Conservation (phyloP, 2,113 vertebrate genomes). For the Mystacornis crossleyi region DNA sequence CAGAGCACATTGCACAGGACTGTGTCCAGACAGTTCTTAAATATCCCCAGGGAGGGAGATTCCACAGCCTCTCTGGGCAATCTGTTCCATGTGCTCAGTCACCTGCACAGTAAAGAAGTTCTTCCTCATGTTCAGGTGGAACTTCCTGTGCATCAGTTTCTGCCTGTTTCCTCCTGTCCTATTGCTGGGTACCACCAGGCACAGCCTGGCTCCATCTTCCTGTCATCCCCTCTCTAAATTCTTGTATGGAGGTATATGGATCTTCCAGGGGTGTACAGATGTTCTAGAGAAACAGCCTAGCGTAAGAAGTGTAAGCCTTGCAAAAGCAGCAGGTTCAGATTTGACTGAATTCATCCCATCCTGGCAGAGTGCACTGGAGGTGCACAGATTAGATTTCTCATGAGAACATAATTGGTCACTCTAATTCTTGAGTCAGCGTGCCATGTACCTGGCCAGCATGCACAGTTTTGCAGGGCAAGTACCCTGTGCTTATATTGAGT, state of each 20-base stretch:
- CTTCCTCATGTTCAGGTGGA: background rate
- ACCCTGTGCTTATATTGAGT: background rate
- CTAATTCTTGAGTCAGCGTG: background rate
- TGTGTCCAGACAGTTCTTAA: background rate
- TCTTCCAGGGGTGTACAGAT: background rate
- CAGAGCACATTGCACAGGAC: background rate
- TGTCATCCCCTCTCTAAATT: background rate
- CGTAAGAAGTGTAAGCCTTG: background rate
- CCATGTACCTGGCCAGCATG: background rate
- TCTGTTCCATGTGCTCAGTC: rapidly evolving
- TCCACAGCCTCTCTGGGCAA: background rate
- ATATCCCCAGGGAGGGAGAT: background rate
- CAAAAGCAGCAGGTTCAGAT: background rate
- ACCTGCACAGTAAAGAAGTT: background rate
- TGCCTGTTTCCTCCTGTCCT: background rate
- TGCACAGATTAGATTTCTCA: background rate
- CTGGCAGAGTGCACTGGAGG: background rate
- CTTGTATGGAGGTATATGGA: background rate
- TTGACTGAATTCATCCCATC: background rate
- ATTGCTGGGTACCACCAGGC: background rate
- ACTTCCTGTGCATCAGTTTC: background rate
- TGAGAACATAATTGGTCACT: background rate
- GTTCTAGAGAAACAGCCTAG: background rate
- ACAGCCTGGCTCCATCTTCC: background rate
- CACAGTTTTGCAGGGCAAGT: background rate